Evolutionary conservation across 1,140 invertebrate species (phyloP).

Genomic region (Drosophila sucinea): DNA sequence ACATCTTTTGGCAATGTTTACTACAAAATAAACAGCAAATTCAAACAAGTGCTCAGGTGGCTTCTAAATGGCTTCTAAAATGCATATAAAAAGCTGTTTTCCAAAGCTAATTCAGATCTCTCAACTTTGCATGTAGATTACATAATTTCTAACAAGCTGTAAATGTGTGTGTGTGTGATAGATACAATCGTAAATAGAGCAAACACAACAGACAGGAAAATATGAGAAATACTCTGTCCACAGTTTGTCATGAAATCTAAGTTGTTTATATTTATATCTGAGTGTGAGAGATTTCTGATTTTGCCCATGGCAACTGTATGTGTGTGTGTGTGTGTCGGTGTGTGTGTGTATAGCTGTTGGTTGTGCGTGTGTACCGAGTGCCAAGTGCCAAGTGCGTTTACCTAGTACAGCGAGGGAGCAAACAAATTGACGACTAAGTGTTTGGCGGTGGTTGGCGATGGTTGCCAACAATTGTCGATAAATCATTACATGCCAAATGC

Average conservation of each 20-base stretch:
- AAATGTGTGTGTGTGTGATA: neutral
- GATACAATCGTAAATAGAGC: neutral
- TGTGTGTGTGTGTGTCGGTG: neutral
- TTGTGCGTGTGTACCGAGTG: conserved; percentile 9
- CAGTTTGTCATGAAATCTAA: conserved; percentile 18
- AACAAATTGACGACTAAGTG: conserved; percentile 20
- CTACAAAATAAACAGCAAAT: no score
- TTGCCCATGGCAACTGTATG: conserved; percentile 1
- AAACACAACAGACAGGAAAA: neutral
- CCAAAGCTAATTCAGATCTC: no score
- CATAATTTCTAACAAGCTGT: neutral
- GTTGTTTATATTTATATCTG: conserved; percentile 9
- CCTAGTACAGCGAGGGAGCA: conserved; percentile 25
- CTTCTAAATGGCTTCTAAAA: no score
- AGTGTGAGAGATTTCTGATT: conserved; percentile 5
- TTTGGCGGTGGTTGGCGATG: conserved; percentile 2
- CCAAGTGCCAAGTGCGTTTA: conserved; percentile 41
- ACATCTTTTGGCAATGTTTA: no score
- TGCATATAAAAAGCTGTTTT: no score
- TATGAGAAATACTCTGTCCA: neutral
- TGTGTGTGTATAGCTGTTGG: conserved; percentile 16
- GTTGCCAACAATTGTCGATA: conserved; percentile 47
- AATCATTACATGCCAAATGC: conserved; percentile 57
- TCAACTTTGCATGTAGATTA: no score
- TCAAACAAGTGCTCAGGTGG: no score